Evolutionary conservation across 2,888 invertebrate genomes (phyloP).

Genomic region (Strigamia maritima): DNA sequence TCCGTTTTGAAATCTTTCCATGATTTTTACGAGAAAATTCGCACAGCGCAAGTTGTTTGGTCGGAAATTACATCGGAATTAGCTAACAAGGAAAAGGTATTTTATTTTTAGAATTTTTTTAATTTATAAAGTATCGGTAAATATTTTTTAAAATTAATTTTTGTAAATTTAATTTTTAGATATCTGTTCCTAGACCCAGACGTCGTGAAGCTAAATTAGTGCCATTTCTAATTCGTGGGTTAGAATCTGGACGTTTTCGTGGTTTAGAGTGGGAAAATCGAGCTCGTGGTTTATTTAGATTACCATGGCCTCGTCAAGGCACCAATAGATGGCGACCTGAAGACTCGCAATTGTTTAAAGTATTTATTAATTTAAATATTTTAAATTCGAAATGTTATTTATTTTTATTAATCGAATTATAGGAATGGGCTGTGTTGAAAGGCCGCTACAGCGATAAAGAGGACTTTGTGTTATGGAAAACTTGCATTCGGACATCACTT

Average conservation of each 20-base stretch:
- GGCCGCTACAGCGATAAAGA: conserved; percentile 35
- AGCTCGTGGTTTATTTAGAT: conserved; percentile 8
- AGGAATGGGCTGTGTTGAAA: conserved; percentile 36
- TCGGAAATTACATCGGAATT: neutral
- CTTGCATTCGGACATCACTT: conserved; percentile 31
- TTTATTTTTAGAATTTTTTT: no score
- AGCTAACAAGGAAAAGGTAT: no score
- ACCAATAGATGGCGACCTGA: conserved; percentile 35
- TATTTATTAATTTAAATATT: neutral
- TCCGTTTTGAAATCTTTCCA: neutral
- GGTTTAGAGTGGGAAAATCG: conserved; percentile 35
- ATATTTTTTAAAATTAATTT: no score
- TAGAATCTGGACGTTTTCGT: conserved; percentile 16
- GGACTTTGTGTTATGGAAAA: conserved; percentile 36
- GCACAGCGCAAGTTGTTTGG: neutral
- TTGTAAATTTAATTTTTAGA: neutral
- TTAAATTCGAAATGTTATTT: no score
- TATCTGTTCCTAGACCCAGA: neutral
- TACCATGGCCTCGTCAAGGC: conserved; percentile 35
- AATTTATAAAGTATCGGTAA: no score
- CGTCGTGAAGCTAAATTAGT: conserved; percentile 27
- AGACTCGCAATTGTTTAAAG: conserved; percentile 36
- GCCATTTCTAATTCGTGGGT: conserved; percentile 11
- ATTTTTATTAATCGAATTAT: neutral
- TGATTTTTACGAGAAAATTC: neutral